phyloP scores from a whole-genome alignment of 2,888 invertebrate species.

The Tethea ocularis region DNA sequence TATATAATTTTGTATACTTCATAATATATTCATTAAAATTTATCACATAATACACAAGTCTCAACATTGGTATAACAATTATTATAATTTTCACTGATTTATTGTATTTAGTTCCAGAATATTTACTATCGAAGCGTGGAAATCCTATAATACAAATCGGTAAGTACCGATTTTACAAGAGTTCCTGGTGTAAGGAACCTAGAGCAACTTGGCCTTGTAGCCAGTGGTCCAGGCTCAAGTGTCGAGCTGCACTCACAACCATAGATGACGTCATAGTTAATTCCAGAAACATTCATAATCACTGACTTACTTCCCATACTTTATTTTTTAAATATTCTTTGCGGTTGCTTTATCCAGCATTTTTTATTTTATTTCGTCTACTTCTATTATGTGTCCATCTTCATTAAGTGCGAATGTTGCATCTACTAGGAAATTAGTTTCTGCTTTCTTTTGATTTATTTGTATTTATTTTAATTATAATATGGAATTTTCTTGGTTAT shows the following conservation, averaged over 20 bases:
- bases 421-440: too few relatives aligned
- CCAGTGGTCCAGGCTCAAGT: constrained; percentile 32
- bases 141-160: constrained; percentile 7
- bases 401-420: too few relatives aligned
- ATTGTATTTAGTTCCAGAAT: neutral
- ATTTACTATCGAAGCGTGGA: neutral
- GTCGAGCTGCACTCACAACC: constrained; percentile 35
- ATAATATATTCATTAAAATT: too few relatives aligned
- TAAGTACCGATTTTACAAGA: constrained; percentile 19
- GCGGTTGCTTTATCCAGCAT: neutral
- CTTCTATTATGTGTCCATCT: too few relatives aligned
- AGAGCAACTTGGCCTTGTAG: constrained; percentile 36
- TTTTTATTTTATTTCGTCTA: too few relatives aligned
- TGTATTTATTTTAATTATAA: too few relatives aligned
- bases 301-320: neutral
- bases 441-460: too few relatives aligned
- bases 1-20: too few relatives aligned
- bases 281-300: constrained; percentile 2
- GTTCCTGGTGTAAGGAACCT: constrained; percentile 9
- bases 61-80: too few relatives aligned
- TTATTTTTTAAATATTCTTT: neutral
- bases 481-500: too few relatives aligned
- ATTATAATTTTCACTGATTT: too few relatives aligned
- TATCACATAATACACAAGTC: too few relatives aligned
- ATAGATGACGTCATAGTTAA: constrained; percentile 13